Evolutionary conservation across 2,113 vertebrate species (phyloP).

Genomic region (Centrocercus urophasianus): DNA sequence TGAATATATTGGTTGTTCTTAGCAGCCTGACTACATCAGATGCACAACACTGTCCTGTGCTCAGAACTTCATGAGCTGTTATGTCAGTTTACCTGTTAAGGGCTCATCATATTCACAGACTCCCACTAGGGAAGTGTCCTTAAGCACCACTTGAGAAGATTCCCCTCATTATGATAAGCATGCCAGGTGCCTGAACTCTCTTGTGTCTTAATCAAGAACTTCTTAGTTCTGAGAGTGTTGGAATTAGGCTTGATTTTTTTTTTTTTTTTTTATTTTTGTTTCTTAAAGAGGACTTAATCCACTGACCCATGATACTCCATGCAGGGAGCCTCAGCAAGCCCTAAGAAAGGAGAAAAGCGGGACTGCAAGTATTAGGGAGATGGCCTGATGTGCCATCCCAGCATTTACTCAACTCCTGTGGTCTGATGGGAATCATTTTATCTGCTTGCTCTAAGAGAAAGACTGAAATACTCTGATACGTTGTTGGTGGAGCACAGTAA

Average conservation of each 20-base stretch:
- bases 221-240: not conserved
- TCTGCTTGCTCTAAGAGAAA: not conserved
- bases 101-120: not conserved
- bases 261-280: not conserved
- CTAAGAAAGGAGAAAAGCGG: not conserved
- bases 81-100: not conserved
- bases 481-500: not conserved
- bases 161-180: not conserved
- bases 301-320: not conserved
- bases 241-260: not conserved
- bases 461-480: not conserved
- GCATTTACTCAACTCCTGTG: not conserved
- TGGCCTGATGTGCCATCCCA: not conserved
- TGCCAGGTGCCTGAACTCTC: not conserved
- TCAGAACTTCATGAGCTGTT: not conserved
- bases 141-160: not conserved
- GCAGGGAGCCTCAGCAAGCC: not conserved
- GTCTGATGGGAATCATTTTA: not conserved
- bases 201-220: not conserved
- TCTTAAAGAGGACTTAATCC: not conserved
- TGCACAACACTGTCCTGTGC: not conserved
- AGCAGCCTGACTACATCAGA: not conserved
- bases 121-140: not conserved
- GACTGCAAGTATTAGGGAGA: not conserved
- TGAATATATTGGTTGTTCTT: not conserved